phyloP scores from a whole-genome alignment of 2,888 invertebrate genomes.

The Euplexia lucipara region DNA sequence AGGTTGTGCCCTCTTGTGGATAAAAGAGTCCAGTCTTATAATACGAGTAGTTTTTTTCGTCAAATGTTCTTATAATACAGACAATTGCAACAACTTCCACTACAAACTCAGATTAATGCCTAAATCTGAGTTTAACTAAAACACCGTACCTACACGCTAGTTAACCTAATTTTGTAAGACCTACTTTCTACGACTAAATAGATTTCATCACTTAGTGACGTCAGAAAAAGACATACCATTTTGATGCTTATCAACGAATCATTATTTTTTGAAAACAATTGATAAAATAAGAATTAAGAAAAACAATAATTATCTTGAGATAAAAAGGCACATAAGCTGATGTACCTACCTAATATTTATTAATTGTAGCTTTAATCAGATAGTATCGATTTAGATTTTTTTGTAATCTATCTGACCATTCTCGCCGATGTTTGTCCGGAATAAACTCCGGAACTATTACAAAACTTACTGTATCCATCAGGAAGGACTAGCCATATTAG shows the following conservation, averaged over 20 bases:
- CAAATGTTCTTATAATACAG: no score
- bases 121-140: not conserved
- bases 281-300: constrained; percentile 3
- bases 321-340: not conserved
- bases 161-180: not conserved
- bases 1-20: no score
- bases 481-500: no score
- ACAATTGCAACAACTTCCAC: no score
- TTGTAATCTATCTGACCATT: not conserved
- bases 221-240: constrained; percentile 26
- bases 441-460: no score
- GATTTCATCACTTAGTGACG: constrained; percentile 19
- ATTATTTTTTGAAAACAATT: not conserved
- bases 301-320: constrained; percentile 8
- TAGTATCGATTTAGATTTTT: not conserved
- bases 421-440: no score
- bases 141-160: not conserved
- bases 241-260: constrained; percentile 16
- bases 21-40: no score
- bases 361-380: not conserved
- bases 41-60: no score
- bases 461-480: no score
- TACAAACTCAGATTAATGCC: not conserved
- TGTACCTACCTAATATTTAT: constrained; percentile 14
- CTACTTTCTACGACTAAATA: constrained; percentile 18